phyloP scores from a whole-genome alignment of 2,797 vertebrate species.

The Sebastes baramenuke region DNA sequence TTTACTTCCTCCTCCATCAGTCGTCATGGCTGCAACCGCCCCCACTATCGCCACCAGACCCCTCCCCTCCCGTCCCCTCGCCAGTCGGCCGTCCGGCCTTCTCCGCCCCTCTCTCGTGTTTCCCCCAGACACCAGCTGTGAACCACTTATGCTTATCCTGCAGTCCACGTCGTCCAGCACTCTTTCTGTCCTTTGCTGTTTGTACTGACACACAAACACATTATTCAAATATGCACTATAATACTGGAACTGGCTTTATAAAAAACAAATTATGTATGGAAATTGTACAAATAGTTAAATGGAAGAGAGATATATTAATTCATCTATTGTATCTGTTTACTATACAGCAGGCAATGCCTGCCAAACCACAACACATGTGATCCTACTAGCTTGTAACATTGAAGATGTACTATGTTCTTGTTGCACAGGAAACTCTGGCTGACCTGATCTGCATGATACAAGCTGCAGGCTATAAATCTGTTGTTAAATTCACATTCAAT shows the following conservation, averaged over 20 bases:
- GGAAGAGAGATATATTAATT: not conserved
- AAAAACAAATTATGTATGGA: not conserved
- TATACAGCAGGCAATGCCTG: not conserved
- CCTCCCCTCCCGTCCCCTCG: constrained; percentile 7
- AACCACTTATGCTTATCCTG: constrained; percentile 72
- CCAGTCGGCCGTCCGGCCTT: constrained; percentile 4
- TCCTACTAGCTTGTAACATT: not conserved
- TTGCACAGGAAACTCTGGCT: not conserved
- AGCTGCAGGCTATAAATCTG: not conserved
- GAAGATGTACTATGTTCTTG: not conserved
- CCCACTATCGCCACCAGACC: constrained; percentile 22
- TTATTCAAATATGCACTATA: not conserved
- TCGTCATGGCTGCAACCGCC: constrained; percentile 70
- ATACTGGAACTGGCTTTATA: not conserved
- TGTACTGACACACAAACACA: not conserved
- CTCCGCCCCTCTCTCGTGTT: constrained; percentile 65
- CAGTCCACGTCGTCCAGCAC: constrained; percentile 41
- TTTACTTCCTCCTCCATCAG: constrained; percentile 79
- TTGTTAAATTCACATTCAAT: not conserved
- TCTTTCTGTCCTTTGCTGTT: not conserved
- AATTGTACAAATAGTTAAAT: not conserved
- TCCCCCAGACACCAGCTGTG: constrained; percentile 79
- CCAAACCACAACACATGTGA: not conserved
- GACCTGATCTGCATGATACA: not conserved
- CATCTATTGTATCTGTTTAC: not conserved